Evolutionary conservation across 2,888 invertebrate species (phyloP).

Genomic region (Acrobasis suavella): DNA sequence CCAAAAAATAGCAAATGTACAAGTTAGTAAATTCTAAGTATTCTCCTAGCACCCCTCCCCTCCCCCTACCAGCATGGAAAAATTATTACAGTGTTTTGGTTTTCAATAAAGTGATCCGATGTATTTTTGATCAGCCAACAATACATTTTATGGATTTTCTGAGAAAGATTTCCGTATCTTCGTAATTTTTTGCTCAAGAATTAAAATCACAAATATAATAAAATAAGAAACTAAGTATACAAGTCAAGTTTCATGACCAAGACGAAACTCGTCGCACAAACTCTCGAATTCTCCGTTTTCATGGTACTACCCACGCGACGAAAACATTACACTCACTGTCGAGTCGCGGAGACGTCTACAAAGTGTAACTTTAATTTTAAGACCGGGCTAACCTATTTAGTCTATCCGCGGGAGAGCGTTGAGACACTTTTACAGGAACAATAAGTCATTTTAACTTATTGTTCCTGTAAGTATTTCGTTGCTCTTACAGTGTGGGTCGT

Average conservation of each 20-base stretch:
- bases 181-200: too few relatives aligned
- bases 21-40: too few relatives aligned
- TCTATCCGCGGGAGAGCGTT: constrained; percentile 24
- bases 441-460: constrained; percentile 25
- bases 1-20: too few relatives aligned
- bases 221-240: not conserved
- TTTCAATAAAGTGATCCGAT: too few relatives aligned
- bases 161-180: too few relatives aligned
- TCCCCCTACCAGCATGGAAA: too few relatives aligned
- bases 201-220: too few relatives aligned
- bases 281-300: constrained; percentile 4
- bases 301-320: not conserved
- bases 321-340: constrained; percentile 19
- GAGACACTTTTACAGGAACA: constrained; percentile 24
- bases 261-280: not conserved
- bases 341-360: constrained; percentile 17
- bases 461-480: constrained; percentile 13
- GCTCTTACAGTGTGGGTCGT: constrained; percentile 10
- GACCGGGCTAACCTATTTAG: constrained; percentile 46
- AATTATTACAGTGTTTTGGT: too few relatives aligned
- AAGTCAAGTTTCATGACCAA: not conserved
- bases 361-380: constrained; percentile 40
- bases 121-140: too few relatives aligned
- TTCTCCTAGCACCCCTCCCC: too few relatives aligned
- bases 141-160: too few relatives aligned